Conservation (phyloP, 2,888 invertebrate genomes). For the Colletes collaris region DNA sequence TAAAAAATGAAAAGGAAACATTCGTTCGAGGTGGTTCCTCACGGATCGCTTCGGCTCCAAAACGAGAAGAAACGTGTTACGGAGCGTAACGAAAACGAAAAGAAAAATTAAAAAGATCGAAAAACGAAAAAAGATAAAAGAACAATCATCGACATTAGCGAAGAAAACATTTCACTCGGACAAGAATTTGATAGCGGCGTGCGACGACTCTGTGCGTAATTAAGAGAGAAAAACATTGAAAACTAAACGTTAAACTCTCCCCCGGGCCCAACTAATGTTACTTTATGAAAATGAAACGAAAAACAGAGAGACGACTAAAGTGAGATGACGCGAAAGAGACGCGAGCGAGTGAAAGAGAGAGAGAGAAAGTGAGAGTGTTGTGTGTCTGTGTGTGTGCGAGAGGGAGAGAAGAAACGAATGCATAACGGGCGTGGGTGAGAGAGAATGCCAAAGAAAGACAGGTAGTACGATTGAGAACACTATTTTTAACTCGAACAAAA, state of each 20-base stretch:
- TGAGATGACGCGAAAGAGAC: slow-evolving; percentile 46
- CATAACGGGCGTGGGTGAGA: slow-evolving; percentile 3
- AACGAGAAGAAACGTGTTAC: no score
- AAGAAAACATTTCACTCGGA: slow-evolving; percentile 31
- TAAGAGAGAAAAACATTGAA: slow-evolving; percentile 52
- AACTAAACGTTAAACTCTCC: slow-evolving; percentile 76
- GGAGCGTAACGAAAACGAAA: not conserved
- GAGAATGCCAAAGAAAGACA: slow-evolving; percentile 36
- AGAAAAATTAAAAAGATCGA: not conserved
- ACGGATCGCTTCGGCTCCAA: not conserved
- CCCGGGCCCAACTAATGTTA: slow-evolving; percentile 82
- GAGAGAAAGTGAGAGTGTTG: slow-evolving; percentile 6
- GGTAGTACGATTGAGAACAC: slow-evolving; percentile 62
- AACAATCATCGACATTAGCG: not conserved
- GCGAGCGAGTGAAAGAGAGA: slow-evolving; percentile 34
- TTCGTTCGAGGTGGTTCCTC: not conserved
- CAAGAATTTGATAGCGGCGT: slow-evolving; percentile 60
- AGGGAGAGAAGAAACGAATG: slow-evolving; percentile 16
- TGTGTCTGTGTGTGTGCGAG: no score
- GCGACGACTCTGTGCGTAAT: slow-evolving; percentile 68
- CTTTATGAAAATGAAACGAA: slow-evolving; percentile 52
- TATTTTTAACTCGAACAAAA: slow-evolving; percentile 75
- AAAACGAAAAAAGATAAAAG: not conserved
- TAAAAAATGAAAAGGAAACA: no score
- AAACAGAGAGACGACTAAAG: slow-evolving; percentile 46